Evolutionary conservation across 2,113 vertebrate species (phyloP).

Genomic region (Furnarius figulus): DNA sequence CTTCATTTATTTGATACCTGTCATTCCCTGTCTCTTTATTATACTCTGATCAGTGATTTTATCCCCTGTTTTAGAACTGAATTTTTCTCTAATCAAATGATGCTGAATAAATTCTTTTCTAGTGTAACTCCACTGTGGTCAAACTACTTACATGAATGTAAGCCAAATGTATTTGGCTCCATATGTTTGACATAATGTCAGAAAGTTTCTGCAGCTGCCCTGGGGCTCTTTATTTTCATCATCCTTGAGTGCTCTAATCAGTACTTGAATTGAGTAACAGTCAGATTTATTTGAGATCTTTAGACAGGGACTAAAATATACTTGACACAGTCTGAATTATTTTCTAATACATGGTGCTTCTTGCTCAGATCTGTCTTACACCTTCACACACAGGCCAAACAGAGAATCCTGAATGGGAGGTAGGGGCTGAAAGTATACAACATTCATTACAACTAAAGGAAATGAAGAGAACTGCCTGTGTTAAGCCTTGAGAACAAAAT

Average conservation of each 20-base stretch:
- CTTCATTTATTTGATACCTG: conserved; percentile 39
- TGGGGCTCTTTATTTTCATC: conserved; percentile 5
- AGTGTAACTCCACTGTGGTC: not conserved
- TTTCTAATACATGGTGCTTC: not conserved
- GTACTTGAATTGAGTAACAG: not conserved
- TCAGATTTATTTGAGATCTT: conserved; percentile 9
- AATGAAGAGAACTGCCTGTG: not conserved
- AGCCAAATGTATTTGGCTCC: conserved; percentile 26
- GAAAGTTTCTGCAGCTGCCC: not conserved
- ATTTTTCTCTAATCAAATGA: conserved; percentile 17
- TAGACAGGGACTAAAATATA: not conserved
- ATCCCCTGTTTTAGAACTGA: conserved; percentile 25
- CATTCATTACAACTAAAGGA: not conserved
- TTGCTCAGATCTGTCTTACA: not conserved
- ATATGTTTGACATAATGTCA: conserved; percentile 6
- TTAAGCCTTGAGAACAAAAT: not conserved
- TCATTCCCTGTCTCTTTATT: conserved; percentile 38
- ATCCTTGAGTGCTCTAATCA: not conserved
- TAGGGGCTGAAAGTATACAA: not conserved
- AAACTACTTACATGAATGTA: not conserved
- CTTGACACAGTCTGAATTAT: not conserved
- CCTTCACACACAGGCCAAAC: not conserved
- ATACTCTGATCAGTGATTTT: not conserved
- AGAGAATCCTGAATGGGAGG: not conserved
- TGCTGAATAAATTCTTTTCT: conserved; percentile 1